Evolutionary conservation across 2,888 invertebrate species (phyloP).

Genomic region (Xiphydria camelus): DNA sequence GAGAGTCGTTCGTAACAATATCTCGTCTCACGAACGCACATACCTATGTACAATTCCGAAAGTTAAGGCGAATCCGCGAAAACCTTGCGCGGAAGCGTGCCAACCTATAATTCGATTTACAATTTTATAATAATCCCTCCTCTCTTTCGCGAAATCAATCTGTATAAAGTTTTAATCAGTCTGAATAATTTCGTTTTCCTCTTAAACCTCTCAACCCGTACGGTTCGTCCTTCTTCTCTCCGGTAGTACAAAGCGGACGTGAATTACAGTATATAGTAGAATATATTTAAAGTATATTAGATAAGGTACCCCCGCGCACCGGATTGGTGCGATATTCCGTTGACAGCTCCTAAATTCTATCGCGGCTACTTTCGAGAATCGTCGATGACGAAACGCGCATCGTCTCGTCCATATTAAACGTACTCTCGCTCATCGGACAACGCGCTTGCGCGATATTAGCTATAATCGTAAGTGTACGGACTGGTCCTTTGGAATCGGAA

Average conservation of each 20-base stretch:
- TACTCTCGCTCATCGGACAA: too few species aligned
- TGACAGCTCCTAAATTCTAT: constrained; percentile 9
- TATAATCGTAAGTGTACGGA: too few species aligned
- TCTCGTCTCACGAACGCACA: constrained; percentile 4
- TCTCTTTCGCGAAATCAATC: constrained; percentile 7
- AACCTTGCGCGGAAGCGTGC: constrained; percentile 9
- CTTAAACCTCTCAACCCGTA: too few species aligned
- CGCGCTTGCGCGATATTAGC: too few species aligned
- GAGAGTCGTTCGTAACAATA: too few species aligned
- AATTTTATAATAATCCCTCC: constrained; percentile 9
- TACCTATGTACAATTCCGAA: constrained; percentile 26
- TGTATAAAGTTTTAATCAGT: constrained; percentile 19
- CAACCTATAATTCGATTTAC: constrained; percentile 16
- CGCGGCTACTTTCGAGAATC: too few species aligned
- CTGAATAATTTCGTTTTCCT: constrained; percentile 18
- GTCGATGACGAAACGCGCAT: too few species aligned
- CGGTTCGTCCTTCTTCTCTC: background rate
- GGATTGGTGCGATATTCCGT: constrained; percentile 14
- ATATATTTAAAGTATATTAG: constrained; percentile 11
- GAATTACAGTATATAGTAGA: constrained; percentile 13
- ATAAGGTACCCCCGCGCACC: constrained; percentile 7
- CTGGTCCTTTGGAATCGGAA: constrained; percentile 16
- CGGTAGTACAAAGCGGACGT: constrained; percentile 20
- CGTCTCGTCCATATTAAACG: too few species aligned
- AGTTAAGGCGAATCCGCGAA: background rate